A percentile compares a stretch with the other conserved stretches of the same genome.
These are phyloP conservation scores for Drosophila austrosaltans DNA, from an alignment of 2,888 invertebrate species.

Conservation along the genomic window DNA sequence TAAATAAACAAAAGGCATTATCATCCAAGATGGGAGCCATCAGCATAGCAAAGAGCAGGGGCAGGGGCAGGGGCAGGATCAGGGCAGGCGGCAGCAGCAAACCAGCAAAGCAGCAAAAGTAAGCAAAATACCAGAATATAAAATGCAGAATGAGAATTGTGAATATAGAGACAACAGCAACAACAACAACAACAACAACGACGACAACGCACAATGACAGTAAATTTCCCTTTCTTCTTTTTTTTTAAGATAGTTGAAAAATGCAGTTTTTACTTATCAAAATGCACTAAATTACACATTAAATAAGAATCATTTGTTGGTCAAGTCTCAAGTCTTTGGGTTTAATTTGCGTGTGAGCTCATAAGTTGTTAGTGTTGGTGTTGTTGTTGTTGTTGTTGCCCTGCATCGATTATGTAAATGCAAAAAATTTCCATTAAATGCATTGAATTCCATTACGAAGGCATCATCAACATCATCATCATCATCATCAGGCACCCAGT, in stretches of 20 bases:
- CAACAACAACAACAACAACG: not conserved
- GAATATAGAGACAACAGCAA: constrained; percentile 14
- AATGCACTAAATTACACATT: constrained; percentile 60
- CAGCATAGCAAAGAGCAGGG: not conserved
- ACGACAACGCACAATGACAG: constrained; percentile 37
- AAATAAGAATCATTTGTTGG: constrained; percentile 42
- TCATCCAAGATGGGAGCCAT: constrained; percentile 39
- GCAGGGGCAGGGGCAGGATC: no score
- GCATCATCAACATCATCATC: constrained; percentile 45
- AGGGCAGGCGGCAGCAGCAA: not conserved
- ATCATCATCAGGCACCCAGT: not conserved
- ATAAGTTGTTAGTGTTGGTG: constrained; percentile 29
- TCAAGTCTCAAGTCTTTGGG: constrained; percentile 19
- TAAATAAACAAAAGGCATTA: constrained; percentile 58
- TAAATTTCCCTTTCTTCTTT: constrained; percentile 36
- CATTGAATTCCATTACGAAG: constrained; percentile 75
- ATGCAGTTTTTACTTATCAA: constrained; percentile 52
- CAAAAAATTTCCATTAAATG: constrained; percentile 78
- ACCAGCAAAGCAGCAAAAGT: not conserved
- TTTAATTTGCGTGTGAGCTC: constrained; percentile 59
- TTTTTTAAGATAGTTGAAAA: constrained; percentile 26
- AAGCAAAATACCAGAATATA: constrained; percentile 18
- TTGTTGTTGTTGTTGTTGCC: constrained; percentile 22
- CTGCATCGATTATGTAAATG: constrained; percentile 76
- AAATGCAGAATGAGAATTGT: constrained; percentile 39